phyloP scores from a whole-genome alignment of 2,888 invertebrate genomes.

The Cremastobaeus sp. region DNA sequence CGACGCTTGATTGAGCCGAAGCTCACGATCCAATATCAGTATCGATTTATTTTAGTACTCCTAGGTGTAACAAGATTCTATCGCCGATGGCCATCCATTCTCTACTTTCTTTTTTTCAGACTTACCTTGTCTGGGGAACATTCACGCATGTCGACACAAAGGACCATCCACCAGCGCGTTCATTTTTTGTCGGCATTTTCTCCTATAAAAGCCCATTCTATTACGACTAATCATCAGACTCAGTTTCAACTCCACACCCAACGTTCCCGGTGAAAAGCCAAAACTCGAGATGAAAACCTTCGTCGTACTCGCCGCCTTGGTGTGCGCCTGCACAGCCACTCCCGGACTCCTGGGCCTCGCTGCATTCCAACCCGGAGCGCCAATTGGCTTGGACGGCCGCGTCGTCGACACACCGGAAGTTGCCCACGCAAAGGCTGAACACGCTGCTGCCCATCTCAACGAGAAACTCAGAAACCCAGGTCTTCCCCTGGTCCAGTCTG shows the following conservation, averaged over 20 bases:
- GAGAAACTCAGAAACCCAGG: conserved; percentile 21
- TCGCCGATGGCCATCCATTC: conserved; percentile 34
- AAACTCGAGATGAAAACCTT: conserved; percentile 54
- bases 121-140: conserved; percentile 67
- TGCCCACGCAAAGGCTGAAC: conserved; percentile 65
- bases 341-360: conserved; percentile 45
- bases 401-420: conserved; percentile 69
- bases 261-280: background rate
- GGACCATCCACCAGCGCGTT: conserved; percentile 9
- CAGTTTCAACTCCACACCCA: conserved; percentile 13
- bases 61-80: conserved; percentile 5
- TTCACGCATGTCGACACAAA: conserved; percentile 20
- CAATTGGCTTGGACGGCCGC: conserved; percentile 67
- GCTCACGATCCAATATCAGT: conserved; percentile 5
- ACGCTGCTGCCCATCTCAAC: conserved; percentile 62
- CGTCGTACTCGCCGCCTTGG: conserved; percentile 51
- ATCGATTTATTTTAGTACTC: conserved; percentile 17
- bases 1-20: background rate
- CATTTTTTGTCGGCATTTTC: conserved; percentile 3
- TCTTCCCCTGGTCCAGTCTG: background rate
- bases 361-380: conserved; percentile 53
- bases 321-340: conserved; percentile 58
- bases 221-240: conserved; percentile 29
- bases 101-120: conserved; percentile 6
- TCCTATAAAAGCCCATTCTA: conserved; percentile 36